Evolutionary conservation across 2,797 vertebrate genomes (phyloP).

Genomic region (Basileuterus tristriatus): DNA sequence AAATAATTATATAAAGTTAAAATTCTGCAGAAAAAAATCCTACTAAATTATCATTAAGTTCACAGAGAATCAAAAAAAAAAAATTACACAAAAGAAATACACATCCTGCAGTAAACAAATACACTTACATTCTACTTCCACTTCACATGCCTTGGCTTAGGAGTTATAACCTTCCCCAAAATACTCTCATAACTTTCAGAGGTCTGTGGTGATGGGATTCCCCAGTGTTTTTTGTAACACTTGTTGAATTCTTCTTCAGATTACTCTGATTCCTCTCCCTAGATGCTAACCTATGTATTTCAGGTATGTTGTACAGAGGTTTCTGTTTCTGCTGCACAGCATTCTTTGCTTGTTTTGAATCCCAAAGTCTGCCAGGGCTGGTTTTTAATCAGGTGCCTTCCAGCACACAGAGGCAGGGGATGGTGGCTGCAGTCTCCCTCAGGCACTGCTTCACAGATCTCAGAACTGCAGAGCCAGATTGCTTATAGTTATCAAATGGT

Average conservation of each 20-base stretch:
- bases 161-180: neutral
- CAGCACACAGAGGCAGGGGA: neutral
- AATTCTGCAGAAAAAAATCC: neutral
- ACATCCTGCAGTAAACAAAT: neutral
- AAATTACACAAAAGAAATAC: neutral
- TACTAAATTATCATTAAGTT: neutral
- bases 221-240: neutral
- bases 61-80: neutral
- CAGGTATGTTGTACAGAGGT: neutral
- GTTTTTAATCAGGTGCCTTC: neutral
- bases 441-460: neutral
- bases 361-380: neutral
- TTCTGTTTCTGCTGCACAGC: neutral
- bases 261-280: neutral
- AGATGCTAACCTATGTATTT: neutral
- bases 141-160: neutral
- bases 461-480: neutral
- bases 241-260: neutral
- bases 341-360: neutral
- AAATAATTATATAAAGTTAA: neutral
- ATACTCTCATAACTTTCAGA: neutral
- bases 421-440: neutral
- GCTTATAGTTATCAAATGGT: neutral
- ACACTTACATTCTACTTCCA: neutral
- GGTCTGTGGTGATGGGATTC: neutral